Evolutionary conservation across 2,888 invertebrate species (phyloP), one percentile per base, ranked within the genome.

Genomic region (Ligdia adustata): DNA sequence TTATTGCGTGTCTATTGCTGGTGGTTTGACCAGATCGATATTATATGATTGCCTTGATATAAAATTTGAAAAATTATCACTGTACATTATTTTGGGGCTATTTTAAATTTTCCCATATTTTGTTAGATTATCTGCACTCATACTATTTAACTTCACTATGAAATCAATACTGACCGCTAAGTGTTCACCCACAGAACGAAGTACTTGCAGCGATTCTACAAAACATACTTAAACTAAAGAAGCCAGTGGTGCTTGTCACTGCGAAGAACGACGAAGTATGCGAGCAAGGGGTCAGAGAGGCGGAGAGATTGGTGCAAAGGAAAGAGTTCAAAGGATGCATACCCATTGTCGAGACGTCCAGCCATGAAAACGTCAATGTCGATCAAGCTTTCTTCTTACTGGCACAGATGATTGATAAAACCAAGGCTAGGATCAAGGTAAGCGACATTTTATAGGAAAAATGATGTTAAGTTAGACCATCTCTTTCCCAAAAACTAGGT

Each of bases 321-420:
- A 98, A 98, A 81, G 98, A 99, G 83, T 97, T 97, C 82, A 97
- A 97, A 75, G 94, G 95, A 51, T 93, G 93, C 68, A 95, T 99
- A 64, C 95, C 96, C 2, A 90, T 99, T 28, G 94, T 99, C 42
- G 99, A 99, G 90, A 97, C 98, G 0, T 99, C 98, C 4, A 95
- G 99, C 9, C 98, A 98, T 73, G 97, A 98, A 72, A 98, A 97
- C 70, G 97, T 99, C 57, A 99, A 99, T 77, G 96, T 98, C 24
- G 98, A 99, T 73, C 92, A 96, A 69, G 97, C 98, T 14, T 97
- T 98, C 77, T 92, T 98, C 69, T 90, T 97, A 40, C 86, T 99
- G 45, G 98, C 97, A 15, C 98, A 98, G 88, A 93, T 97, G 88
- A 95, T 98, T 57, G 98, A 99, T 75, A 95, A 97, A 76, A 94